phyloP scores from a whole-genome alignment of 2,888 invertebrate genomes.

The Carpatolechia fugitivella region DNA sequence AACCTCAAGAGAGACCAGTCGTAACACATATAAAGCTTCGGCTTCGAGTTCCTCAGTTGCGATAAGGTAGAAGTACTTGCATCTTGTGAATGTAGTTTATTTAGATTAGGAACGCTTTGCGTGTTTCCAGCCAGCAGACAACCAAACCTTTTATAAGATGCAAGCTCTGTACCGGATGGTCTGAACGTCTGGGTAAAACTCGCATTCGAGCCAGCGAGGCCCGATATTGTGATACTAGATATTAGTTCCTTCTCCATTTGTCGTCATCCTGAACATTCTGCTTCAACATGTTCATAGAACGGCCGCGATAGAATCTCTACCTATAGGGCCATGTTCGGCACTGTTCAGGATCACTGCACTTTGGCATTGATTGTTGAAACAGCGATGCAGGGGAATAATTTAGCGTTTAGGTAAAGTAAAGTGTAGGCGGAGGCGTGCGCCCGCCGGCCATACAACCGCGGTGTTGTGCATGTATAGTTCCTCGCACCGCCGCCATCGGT shows the following conservation, averaged over 20 bases:
- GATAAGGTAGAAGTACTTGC: slow-evolving; percentile 8
- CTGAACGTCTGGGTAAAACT: slow-evolving; percentile 50
- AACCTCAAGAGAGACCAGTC: slow-evolving; percentile 10
- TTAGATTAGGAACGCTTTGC: not conserved
- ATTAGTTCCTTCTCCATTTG: slow-evolving; percentile 74
- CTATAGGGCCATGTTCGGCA: slow-evolving; percentile 43
- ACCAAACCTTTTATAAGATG: not conserved
- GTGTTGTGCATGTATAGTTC: slow-evolving; percentile 78
- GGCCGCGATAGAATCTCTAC: slow-evolving; percentile 48
- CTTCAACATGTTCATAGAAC: slow-evolving; percentile 24
- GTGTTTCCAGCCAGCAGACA: not conserved
- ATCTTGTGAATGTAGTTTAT: not conserved
- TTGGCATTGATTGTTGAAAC: slow-evolving; percentile 61
- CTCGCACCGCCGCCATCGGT: slow-evolving; percentile 74
- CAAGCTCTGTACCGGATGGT: slow-evolving; percentile 17
- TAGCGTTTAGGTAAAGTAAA: slow-evolving; percentile 74
- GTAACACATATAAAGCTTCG: slow-evolving; percentile 9
- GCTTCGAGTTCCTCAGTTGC: slow-evolving; percentile 9
- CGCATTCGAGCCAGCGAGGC: slow-evolving; percentile 65
- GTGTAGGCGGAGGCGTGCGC: slow-evolving; percentile 63
- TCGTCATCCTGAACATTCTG: slow-evolving; percentile 52
- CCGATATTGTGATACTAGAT: slow-evolving; percentile 79
- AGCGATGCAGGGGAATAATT: slow-evolving; percentile 67
- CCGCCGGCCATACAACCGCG: slow-evolving; percentile 70
- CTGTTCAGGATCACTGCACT: slow-evolving; percentile 50